Conservation (phyloP, 2,888 invertebrate genomes). For the Erebia ligea region DNA sequence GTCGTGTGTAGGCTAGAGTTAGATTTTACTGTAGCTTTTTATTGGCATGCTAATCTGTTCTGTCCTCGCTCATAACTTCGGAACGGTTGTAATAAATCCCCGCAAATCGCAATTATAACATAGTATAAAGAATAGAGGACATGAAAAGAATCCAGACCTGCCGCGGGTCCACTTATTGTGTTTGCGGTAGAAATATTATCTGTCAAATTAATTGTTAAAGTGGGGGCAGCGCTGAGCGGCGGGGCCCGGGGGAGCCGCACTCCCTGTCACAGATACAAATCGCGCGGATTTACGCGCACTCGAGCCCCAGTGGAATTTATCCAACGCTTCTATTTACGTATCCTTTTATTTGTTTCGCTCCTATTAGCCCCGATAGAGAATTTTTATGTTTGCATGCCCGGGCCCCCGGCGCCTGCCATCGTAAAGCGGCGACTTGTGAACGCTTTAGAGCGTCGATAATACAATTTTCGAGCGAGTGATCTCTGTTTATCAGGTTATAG, state of each 20-base stretch:
- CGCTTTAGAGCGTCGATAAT: slow-evolving; percentile 78
- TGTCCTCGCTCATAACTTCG: neutral
- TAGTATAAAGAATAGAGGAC: slow-evolving; percentile 18
- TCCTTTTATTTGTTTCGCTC: slow-evolving; percentile 82
- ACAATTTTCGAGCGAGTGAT: slow-evolving; percentile 74
- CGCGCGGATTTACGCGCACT: slow-evolving; percentile 83
- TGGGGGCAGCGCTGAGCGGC: slow-evolving; percentile 45
- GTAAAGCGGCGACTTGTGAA: slow-evolving; percentile 80
- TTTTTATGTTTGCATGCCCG: slow-evolving; percentile 81
- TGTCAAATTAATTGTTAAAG: slow-evolving; percentile 76
- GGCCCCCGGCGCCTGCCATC: slow-evolving; percentile 73
- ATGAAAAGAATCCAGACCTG: slow-evolving; percentile 36
- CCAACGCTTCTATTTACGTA: slow-evolving; percentile 81
- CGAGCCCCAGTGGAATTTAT: slow-evolving; percentile 81
- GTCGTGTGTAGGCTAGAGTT: neutral
- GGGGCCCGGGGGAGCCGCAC: slow-evolving; percentile 55
- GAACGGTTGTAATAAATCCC: slow-evolving; percentile 4
- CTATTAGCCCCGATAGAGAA: slow-evolving; percentile 83
- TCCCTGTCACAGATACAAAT: slow-evolving; percentile 83
- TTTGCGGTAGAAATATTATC: slow-evolving; percentile 55
- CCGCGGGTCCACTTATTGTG: slow-evolving; percentile 44
- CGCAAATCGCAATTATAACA: no score
- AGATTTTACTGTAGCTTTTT: neutral
- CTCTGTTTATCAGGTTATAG: slow-evolving; percentile 77
- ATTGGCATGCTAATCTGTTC: neutral